Evolutionary conservation across 2,797 vertebrate genomes (phyloP).

Genomic region (Cyprinella venusta): DNA sequence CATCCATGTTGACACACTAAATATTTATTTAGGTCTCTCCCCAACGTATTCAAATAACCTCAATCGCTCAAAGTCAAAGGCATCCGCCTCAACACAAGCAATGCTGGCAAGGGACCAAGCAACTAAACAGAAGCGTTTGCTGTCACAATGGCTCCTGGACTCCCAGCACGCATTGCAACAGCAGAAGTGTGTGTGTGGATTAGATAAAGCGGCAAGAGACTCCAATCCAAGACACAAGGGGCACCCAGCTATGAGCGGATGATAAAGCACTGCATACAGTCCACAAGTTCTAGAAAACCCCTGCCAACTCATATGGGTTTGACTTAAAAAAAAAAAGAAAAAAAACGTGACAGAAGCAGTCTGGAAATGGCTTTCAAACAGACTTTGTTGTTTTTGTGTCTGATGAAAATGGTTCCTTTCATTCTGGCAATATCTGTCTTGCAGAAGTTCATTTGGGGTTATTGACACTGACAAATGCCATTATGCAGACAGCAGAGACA

Average conservation of each 20-base stretch:
- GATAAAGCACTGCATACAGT: background rate
- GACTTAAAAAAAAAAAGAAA: background rate
- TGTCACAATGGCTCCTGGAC: constrained; percentile 52
- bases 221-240: constrained; percentile 37
- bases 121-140: constrained; percentile 71
- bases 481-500: constrained; percentile 18
- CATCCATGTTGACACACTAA: constrained; percentile 46
- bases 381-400: background rate
- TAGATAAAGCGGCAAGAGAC: constrained; percentile 44
- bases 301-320: constrained; percentile 32
- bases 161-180: constrained; percentile 41
- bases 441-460: constrained; percentile 6
- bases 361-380: constrained; percentile 9
- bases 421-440: constrained; percentile 10
- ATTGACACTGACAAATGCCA: constrained; percentile 17
- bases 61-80: constrained; percentile 77
- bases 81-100: constrained; percentile 68
- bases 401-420: background rate
- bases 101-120: constrained; percentile 64
- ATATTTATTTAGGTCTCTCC: constrained; percentile 54
- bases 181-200: constrained; percentile 36
- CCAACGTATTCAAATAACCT: constrained; percentile 72
- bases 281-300: background rate
- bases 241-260: constrained; percentile 41
- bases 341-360: background rate